Conservation (phyloP, 2,797 vertebrate genomes). For the Parauchenoglanis punctatus region DNA sequence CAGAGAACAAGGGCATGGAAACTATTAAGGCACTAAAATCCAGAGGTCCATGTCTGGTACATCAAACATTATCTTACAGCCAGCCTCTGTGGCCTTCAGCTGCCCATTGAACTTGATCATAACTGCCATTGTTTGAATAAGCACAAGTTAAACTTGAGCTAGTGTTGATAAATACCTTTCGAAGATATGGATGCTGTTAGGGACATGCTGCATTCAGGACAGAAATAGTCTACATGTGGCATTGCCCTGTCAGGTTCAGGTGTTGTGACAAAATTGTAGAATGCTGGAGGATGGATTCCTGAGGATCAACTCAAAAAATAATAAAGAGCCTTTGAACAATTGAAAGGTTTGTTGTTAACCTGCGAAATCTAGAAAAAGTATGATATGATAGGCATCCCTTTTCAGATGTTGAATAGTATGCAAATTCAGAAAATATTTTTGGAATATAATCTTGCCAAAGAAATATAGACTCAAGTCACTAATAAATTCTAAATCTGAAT, state of each 20-base stretch:
- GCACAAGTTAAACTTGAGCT: constrained; percentile 46
- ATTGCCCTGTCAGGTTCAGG: not conserved
- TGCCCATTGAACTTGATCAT: constrained; percentile 37
- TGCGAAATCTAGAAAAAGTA: not conserved
- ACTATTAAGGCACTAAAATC: constrained; percentile 43
- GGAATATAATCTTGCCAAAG: not conserved
- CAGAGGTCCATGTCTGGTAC: not conserved
- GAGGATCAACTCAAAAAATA: not conserved
- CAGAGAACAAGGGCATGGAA: constrained; percentile 46
- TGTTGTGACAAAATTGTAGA: not conserved
- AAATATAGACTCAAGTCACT: not conserved
- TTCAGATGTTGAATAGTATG: not conserved
- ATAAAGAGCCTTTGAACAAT: not conserved
- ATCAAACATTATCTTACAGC: constrained; percentile 34
- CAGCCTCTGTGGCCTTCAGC: constrained; percentile 23
- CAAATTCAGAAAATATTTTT: not conserved
- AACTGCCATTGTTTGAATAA: constrained; percentile 47
- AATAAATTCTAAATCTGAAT: not conserved
- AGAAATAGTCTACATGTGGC: constrained; percentile 29
- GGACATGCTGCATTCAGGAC: constrained; percentile 33
- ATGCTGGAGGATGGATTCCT: not conserved
- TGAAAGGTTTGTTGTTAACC: not conserved
- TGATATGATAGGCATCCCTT: not conserved
- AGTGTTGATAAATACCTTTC: constrained; percentile 33
- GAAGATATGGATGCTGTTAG: constrained; percentile 36